Percentiles rank a stretch among this genome's conserved stretches.
These are phyloP conservation scores for Bombus vancouverensis DNA, from an alignment of 1,140 invertebrate genomes.

Conservation along the genomic window DNA sequence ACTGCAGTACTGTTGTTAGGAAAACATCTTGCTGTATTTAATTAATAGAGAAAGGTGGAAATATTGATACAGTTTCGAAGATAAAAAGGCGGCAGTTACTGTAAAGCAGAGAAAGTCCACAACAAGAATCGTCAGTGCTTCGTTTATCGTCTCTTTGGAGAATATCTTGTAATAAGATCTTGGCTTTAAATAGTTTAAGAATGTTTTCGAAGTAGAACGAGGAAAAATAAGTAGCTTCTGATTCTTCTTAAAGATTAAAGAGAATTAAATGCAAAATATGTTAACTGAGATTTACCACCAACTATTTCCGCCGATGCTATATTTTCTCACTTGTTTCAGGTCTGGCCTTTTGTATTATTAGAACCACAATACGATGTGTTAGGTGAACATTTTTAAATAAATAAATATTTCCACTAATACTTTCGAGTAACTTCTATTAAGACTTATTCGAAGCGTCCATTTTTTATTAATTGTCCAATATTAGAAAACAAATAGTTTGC, in stretches of 20 bases:
- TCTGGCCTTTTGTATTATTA: no score
- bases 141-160: not conserved
- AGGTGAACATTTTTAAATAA: no score
- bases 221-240: not conserved
- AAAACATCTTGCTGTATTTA: not conserved
- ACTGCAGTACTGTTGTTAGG: not conserved
- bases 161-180: not conserved
- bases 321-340: no score
- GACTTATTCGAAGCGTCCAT: no score
- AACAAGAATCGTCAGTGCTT: not conserved
- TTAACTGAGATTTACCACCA: no score
- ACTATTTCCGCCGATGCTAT: no score
- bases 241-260: not conserved
- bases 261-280: not conserved
- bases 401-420: no score
- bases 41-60: not conserved
- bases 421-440: no score
- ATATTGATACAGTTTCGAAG: not conserved
- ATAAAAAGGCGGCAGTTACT: not conserved
- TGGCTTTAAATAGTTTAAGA: not conserved
- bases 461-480: no score
- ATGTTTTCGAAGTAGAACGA: not conserved
- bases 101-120: not conserved
- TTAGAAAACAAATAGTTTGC: no score
- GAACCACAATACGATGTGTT: no score